A percentile compares a stretch with the other conserved stretches of the same genome.
Conservation (phyloP, 2,888 invertebrate species). For the Galerucella calmariensis region DNA sequence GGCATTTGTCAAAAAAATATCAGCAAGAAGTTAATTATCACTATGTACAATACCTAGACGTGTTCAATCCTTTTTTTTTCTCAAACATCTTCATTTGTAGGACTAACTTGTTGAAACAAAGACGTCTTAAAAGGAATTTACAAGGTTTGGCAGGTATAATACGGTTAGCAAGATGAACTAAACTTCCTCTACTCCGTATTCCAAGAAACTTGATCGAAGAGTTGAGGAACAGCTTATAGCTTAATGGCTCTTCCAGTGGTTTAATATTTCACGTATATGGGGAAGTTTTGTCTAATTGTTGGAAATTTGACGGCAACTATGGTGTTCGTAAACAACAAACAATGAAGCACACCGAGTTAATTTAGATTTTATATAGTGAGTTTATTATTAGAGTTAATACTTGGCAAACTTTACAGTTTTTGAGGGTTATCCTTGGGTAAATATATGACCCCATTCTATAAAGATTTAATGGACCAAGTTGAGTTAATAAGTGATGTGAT, state of each 20-base stretch:
- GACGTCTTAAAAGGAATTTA: conserved; percentile 38
- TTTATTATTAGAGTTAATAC: conserved; percentile 12
- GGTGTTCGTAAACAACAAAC: conserved; percentile 16
- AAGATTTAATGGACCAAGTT: neutral
- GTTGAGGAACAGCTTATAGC: conserved; percentile 25
- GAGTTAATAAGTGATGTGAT: neutral
- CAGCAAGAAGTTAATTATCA: neutral
- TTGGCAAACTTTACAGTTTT: neutral
- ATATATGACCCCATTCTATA: neutral
- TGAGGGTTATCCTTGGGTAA: neutral
- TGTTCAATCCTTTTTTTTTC: conserved; percentile 4
- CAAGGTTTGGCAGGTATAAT: conserved; percentile 41
- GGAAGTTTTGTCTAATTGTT: conserved; percentile 36
- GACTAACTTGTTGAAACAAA: conserved; percentile 35
- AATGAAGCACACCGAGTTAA: conserved; percentile 8
- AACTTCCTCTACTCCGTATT: conserved; percentile 24
- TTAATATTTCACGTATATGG: conserved; percentile 31
- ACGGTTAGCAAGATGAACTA: conserved; percentile 30
- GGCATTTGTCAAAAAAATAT: no score
- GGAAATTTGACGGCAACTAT: conserved; percentile 28
- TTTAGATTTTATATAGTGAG: conserved; percentile 9
- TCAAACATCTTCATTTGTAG: conserved; percentile 24
- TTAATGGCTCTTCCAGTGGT: conserved; percentile 26
- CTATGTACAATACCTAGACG: neutral
- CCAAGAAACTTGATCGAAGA: conserved; percentile 35